Evolutionary conservation across 2,113 vertebrate species (phyloP).

Genomic region (Cyanoderma ruficeps): DNA sequence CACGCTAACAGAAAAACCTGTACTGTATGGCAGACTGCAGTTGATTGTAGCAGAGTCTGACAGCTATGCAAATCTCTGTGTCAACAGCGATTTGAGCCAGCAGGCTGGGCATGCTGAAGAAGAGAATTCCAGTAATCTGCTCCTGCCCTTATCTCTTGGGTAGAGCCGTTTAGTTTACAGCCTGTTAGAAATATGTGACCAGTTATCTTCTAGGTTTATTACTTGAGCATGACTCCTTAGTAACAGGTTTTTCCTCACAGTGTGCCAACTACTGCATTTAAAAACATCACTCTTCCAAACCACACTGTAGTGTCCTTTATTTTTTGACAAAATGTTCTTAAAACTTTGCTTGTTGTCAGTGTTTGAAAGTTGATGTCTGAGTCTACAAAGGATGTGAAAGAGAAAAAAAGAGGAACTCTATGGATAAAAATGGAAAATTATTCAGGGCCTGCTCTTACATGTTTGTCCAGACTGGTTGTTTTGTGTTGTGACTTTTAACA

Average conservation of each 20-base stretch:
- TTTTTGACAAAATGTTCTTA: background rate
- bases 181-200: conserved; percentile 32
- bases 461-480: background rate
- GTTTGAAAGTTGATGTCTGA: background rate
- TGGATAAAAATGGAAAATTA: background rate
- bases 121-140: conserved; percentile 37
- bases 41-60: conserved; percentile 2
- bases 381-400: background rate
- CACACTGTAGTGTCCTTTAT: background rate
- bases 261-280: background rate
- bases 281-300: background rate
- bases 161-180: conserved; percentile 40
- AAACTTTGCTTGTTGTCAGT: background rate
- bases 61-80: conserved; percentile 35
- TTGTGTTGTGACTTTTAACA: background rate
- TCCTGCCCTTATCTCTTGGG: conserved; percentile 44
- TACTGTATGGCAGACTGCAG: background rate
- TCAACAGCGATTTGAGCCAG: background rate
- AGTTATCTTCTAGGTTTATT: conserved; percentile 18
- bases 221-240: background rate
- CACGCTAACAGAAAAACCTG: background rate
- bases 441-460: background rate
- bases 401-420: background rate
- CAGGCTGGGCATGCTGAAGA: background rate
- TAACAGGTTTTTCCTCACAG: background rate